Base-by-base conservation (phyloP, 2,888 invertebrate species). In the Trichogramma dendrolimi region DNA sequence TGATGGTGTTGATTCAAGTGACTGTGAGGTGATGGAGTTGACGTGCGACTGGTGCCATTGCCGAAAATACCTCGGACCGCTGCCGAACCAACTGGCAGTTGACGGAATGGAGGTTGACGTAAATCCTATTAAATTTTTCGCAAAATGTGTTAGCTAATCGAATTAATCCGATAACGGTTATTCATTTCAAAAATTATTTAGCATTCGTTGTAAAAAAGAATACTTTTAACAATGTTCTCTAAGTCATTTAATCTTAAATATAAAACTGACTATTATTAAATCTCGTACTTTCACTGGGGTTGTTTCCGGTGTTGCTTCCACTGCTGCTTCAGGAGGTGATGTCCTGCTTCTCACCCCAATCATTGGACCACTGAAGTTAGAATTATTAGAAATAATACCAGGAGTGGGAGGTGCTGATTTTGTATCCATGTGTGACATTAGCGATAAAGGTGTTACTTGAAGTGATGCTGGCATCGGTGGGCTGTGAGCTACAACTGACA, bases 301-400 rank as follows among this genome's bases (percentile, higher is more conserved):
- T 53, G 92, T 92, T 81, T 93, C 92, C 1, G 93, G 93, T 5
- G 92, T 93, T 4, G 92, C 92, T 81, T 93, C 93, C 61, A 93
- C 89, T 41, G 92, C 93, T 51, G 92, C 91, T 81, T 92, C 93
- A 5, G 92, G 92, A 42, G 91, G 91, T 11, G 89, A 88, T 0
- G 87, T 85, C 44, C 87, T 86, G 41, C 73, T 76, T 61, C 75
- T 71, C 27, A 27, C 27, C 3, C 50, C 72, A 75, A 54, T 72
- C 75, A 27, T 27, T 27, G 1, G 27, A 27, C 27, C 27, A 27
- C 27, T 27, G 27, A 27, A 27, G 27, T 27, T 27, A 27, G 27
- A 27, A 41, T 72, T 85, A 83, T 65, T 82, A 4, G 27, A 4
- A 1, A 14, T 52, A 2, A 47, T 59, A 7, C 66, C 66, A 42